These are phyloP conservation scores for Blera fallax DNA, from an alignment of 2,888 invertebrate genomes.

Conservation along the genomic window DNA sequence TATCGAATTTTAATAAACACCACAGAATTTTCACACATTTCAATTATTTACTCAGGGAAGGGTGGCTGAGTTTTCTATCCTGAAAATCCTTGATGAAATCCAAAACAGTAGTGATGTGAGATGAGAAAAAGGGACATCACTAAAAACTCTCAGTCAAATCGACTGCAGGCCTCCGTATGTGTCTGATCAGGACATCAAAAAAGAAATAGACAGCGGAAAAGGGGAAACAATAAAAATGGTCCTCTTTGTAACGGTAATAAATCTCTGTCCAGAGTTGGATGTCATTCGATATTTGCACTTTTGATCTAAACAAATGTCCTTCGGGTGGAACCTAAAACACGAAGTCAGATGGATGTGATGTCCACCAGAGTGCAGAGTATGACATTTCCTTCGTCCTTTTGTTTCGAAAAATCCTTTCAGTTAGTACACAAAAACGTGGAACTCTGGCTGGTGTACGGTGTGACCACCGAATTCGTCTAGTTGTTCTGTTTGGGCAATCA, in stretches of 20 bases:
- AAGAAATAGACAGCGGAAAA: not conserved
- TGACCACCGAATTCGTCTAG: slow-evolving; percentile 63
- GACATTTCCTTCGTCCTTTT: slow-evolving; percentile 46
- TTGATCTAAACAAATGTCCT: slow-evolving; percentile 72
- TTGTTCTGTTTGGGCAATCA: slow-evolving; percentile 67
- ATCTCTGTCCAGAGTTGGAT: slow-evolving; percentile 63
- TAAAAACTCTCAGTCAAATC: not conserved
- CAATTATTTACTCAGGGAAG: slow-evolving; percentile 55
- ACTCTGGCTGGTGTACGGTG: not conserved
- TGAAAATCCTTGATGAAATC: slow-evolving; percentile 11
- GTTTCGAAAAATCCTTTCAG: slow-evolving; percentile 34
- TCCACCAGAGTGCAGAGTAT: not conserved
- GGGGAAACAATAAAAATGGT: not conserved
- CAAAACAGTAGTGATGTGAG: not conserved
- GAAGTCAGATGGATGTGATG: slow-evolving; percentile 7
- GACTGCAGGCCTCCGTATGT: slow-evolving; percentile 18
- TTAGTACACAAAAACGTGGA: slow-evolving; percentile 23
- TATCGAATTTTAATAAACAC: slow-evolving; percentile 71
- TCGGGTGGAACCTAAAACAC: slow-evolving; percentile 26
- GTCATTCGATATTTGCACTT: slow-evolving; percentile 72
- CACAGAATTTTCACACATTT: slow-evolving; percentile 67
- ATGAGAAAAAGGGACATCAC: not conserved
- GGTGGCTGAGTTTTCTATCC: not conserved
- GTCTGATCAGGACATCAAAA: slow-evolving; percentile 4
- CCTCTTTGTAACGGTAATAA: slow-evolving; percentile 61